phyloP scores from a whole-genome alignment of 2,113 vertebrate genomes.

The Mesembrinibis cayennensis region DNA sequence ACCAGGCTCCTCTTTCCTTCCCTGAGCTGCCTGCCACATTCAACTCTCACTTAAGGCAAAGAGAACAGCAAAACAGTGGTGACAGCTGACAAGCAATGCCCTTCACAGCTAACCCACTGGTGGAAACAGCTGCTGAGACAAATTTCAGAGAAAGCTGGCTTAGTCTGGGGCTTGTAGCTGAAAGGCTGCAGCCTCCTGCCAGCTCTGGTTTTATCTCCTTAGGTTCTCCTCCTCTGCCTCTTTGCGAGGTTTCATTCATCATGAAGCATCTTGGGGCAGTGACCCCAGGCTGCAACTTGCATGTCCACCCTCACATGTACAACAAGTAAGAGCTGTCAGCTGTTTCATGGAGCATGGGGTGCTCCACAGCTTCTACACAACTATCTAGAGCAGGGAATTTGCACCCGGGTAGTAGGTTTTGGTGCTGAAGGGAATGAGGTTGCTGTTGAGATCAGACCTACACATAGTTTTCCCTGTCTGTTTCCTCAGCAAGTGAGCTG shows the following conservation, averaged over 20 bases:
- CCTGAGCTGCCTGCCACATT: neutral
- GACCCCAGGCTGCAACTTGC: neutral
- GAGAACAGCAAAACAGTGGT: neutral
- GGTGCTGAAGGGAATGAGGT: neutral
- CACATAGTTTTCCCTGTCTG: fast-evolving
- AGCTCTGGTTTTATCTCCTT: neutral
- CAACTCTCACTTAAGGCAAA: neutral
- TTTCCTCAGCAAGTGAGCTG: neutral
- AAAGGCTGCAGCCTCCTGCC: neutral
- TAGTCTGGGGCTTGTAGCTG: neutral
- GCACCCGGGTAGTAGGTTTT: neutral
- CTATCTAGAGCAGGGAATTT: neutral
- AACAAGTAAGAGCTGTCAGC: neutral
- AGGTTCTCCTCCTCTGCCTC: neutral
- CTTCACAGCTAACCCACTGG: neutral
- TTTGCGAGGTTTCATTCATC: neutral
- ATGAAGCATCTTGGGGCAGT: neutral
- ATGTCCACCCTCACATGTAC: neutral
- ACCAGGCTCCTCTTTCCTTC: neutral
- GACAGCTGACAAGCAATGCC: neutral
- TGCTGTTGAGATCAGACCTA: neutral
- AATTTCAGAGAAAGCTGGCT: neutral
- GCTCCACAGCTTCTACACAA: neutral
- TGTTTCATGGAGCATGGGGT: neutral
- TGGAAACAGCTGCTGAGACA: neutral